phyloP scores from a whole-genome alignment of 1,140 invertebrate species.

The Saccostrea echinata region DNA sequence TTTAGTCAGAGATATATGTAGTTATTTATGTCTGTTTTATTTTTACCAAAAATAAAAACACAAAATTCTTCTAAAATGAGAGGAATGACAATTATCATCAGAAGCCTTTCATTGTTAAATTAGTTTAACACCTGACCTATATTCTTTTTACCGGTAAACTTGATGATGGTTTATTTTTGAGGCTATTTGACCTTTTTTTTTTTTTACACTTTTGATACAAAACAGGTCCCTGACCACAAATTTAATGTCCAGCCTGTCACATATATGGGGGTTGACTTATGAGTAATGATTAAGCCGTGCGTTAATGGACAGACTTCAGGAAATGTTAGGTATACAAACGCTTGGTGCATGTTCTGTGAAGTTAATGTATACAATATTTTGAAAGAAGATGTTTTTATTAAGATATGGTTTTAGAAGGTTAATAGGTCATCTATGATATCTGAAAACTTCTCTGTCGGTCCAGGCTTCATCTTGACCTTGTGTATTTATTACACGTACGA shows the following conservation, averaged over 20 bases:
- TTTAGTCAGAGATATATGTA: no score
- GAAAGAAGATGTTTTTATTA: no score
- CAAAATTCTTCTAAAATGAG: not conserved
- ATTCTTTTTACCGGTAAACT: not conserved
- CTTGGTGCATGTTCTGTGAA: not conserved
- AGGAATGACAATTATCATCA: not conserved
- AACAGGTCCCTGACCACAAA: conserved; percentile 11
- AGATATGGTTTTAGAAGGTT: no score
- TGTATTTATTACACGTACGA: no score
- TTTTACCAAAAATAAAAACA: no score
- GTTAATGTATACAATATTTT: no score
- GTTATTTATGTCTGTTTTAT: no score
- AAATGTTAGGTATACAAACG: not conserved
- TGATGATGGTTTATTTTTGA: conserved; percentile 17
- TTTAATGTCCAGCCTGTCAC: not conserved
- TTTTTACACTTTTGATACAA: conserved; percentile 10
- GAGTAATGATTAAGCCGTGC: not conserved
- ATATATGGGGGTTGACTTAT: not conserved
- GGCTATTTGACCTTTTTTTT: not conserved
- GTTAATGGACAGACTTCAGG: not conserved
- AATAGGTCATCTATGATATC: no score
- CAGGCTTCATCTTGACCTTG: no score
- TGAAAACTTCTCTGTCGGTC: no score
- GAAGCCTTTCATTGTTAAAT: not conserved
- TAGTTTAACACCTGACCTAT: not conserved